These are phyloP conservation scores for Circaetus gallicus DNA, from an alignment of 2,113 vertebrate species.

Conservation along the genomic window DNA sequence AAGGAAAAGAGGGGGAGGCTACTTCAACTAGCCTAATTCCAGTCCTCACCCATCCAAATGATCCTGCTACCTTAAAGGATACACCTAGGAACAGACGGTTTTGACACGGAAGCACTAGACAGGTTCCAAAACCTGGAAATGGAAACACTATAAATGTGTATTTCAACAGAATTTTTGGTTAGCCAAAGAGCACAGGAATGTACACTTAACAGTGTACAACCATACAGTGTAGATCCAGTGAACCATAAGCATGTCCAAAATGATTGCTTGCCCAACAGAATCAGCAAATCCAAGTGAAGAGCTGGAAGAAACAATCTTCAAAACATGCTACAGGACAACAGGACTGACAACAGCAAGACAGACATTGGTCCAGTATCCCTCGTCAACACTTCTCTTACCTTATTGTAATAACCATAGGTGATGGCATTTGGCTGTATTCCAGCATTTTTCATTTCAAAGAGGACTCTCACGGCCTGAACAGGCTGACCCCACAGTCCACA, in stretches of 20 bases:
- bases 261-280: background rate
- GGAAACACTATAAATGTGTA: background rate
- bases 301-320: background rate
- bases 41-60: background rate
- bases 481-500: conserved; percentile 92
- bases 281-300: background rate
- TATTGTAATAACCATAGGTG: conserved; percentile 99
- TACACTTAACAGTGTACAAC: background rate
- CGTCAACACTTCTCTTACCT: conserved; percentile 74
- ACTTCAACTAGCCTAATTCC: background rate
- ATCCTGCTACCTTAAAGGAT: background rate
- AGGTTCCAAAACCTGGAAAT: background rate
- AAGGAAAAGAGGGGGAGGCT: background rate
- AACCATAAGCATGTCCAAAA: background rate
- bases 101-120: background rate
- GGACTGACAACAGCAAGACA: background rate
- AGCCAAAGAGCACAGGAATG: background rate
- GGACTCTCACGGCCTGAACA: conserved; percentile 92
- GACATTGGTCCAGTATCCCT: background rate
- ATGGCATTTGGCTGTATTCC: conserved; percentile 94
- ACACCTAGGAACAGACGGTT: background rate
- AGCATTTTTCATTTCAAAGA: conserved; percentile 96
- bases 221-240: background rate
- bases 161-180: background rate
- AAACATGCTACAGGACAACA: background rate